A percentile compares a stretch with the other conserved stretches of the same genome.
phyloP scores from a whole-genome alignment of 2,888 invertebrate species.

The Beris morrisii region DNA sequence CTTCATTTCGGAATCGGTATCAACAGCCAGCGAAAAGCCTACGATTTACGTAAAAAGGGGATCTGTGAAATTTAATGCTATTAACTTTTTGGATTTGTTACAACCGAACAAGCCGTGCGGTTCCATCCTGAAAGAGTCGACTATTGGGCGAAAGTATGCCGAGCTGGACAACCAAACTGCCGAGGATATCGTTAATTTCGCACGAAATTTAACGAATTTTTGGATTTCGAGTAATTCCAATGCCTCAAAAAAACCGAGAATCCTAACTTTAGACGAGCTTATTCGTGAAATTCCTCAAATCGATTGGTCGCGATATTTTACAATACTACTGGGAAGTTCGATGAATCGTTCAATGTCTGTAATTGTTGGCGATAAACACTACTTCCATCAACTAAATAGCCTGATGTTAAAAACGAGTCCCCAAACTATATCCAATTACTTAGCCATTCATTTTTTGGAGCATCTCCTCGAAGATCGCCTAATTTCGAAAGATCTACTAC shows the following conservation, averaged over 20 bases:
- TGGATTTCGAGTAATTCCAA: background rate
- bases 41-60: background rate
- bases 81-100: background rate
- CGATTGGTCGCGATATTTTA: conserved; percentile 17
- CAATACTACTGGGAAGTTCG: background rate
- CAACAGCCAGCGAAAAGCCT: background rate
- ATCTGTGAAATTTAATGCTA: background rate
- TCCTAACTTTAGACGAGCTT: background rate
- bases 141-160: background rate
- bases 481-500: conserved; percentile 2
- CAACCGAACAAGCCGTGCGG: too few relatives aligned
- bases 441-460: conserved; percentile 5
- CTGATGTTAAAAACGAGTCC: background rate
- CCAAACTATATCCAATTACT: conserved; percentile 1
- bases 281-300: background rate
- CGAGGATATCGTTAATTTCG: background rate
- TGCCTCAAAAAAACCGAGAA: too few relatives aligned
- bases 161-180: background rate
- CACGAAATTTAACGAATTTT: background rate
- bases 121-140: background rate
- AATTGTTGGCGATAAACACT: conserved; percentile 2
- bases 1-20: conserved; percentile 6
- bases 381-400: background rate
- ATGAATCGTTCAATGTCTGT: conserved; percentile 1
- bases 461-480: conserved; percentile 3